Evolutionary conservation across 1,140 invertebrate genomes (phyloP).

Genomic region (Cyclina sinensis): DNA sequence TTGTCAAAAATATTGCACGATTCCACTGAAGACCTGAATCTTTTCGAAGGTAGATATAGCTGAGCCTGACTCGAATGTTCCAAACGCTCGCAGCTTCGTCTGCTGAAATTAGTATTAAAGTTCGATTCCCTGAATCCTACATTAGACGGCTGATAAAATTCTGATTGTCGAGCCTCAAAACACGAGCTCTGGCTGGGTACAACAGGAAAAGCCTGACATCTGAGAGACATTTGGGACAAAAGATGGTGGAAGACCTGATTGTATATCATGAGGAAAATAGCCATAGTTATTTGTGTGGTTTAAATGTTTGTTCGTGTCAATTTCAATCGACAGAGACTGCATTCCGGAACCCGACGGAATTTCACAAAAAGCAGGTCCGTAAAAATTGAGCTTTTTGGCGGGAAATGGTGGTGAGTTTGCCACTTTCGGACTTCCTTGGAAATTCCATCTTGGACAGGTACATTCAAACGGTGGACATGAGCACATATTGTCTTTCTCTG

Average conservation of each 20-base stretch:
- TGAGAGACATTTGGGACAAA: neutral
- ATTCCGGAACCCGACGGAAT: slow-evolving; percentile 52
- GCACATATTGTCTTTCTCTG: slow-evolving; percentile 83
- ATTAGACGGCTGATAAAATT: neutral
- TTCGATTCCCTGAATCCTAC: slow-evolving; percentile 16
- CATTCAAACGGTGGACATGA: slow-evolving; percentile 87
- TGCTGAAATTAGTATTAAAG: neutral
- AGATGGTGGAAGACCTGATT: slow-evolving; percentile 12
- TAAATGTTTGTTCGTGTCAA: slow-evolving; percentile 70
- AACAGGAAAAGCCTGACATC: neutral
- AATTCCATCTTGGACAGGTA: slow-evolving; percentile 76
- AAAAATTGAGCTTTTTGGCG: slow-evolving; percentile 55
- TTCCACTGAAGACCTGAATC: slow-evolving; percentile 27
- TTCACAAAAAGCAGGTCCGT: slow-evolving; percentile 47
- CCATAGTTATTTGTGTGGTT: slow-evolving; percentile 67
- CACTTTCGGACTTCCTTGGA: slow-evolving; percentile 56
- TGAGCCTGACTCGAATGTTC: slow-evolving; percentile 8
- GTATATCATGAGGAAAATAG: neutral
- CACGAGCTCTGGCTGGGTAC: slow-evolving; percentile 1
- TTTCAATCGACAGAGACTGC: slow-evolving; percentile 67
- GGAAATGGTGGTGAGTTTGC: slow-evolving; percentile 61
- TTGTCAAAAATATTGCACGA: slow-evolving; percentile 26
- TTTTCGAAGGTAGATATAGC: slow-evolving; percentile 13
- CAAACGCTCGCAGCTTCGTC: slow-evolving; percentile 30
- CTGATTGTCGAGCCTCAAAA: slow-evolving; percentile 19